These are phyloP conservation scores for Stenotaenia linearis DNA, from an alignment of 2,888 invertebrate genomes.

Conservation along the genomic window DNA sequence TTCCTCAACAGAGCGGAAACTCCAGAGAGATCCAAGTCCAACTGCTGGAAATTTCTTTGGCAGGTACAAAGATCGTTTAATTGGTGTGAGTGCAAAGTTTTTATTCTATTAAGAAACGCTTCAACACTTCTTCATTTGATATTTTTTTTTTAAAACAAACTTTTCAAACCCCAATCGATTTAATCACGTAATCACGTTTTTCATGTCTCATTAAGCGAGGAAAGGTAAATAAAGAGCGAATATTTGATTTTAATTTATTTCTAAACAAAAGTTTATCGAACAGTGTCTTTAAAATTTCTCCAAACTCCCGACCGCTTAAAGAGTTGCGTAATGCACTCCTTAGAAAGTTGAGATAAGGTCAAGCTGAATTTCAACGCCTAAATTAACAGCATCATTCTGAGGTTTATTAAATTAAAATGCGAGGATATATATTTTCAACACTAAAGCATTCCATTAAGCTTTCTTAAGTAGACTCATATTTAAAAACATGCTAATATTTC, in stretches of 20 bases:
- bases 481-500: neutral
- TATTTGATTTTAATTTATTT: neutral
- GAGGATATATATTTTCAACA: neutral
- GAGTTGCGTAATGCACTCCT: neutral
- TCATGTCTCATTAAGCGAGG: neutral
- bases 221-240: neutral
- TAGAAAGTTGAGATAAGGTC: slow-evolving; percentile 11
- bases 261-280: neutral
- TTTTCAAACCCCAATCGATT: neutral
- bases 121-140: neutral
- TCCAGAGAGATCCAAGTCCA: neutral
- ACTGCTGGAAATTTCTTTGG: neutral
- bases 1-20: neutral
- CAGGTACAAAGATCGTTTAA: neutral
- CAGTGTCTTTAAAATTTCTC: neutral
- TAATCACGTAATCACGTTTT: neutral
- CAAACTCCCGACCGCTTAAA: neutral
- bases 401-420: slow-evolving; percentile 16
- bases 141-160: neutral
- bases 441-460: neutral
- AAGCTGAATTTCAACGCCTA: slow-evolving; percentile 1
- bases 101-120: neutral
- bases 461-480: slow-evolving; percentile 7
- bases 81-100: slow-evolving; percentile 20
- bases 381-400: slow-evolving; percentile 6